Evolutionary conservation across 2,888 invertebrate genomes (phyloP).

Genomic region (Eulithis testata): DNA sequence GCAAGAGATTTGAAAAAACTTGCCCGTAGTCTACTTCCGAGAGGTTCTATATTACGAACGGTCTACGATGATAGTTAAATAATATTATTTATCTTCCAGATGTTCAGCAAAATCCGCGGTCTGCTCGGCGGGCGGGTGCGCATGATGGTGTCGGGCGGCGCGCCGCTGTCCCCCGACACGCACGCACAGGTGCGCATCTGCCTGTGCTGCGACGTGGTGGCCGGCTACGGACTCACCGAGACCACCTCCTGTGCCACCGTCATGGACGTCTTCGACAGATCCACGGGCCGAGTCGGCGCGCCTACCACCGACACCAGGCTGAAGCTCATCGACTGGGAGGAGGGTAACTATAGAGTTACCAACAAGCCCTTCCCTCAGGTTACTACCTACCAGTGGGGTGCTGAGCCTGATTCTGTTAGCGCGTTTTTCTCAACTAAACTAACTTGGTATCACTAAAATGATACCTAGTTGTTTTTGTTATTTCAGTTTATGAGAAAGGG

Average conservation of each 20-base stretch:
- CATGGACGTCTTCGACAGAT: constrained; percentile 87
- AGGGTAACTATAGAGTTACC: constrained; percentile 90
- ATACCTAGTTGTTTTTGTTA: too few relatives aligned
- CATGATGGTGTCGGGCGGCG: constrained; percentile 96
- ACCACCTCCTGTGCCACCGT: constrained; percentile 97
- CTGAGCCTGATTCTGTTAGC: too few relatives aligned
- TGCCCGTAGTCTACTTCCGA: too few relatives aligned
- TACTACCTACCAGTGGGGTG: constrained; percentile 54
- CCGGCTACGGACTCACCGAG: constrained; percentile 99
- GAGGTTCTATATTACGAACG: too few relatives aligned
- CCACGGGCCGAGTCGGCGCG: constrained; percentile 93
- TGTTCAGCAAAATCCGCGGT: constrained; percentile 82
- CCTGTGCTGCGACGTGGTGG: constrained; percentile 94
- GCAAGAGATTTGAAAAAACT: too few relatives aligned
- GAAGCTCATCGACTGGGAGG: constrained; percentile 93
- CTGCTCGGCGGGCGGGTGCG: constrained; percentile 96
- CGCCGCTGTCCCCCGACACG: constrained; percentile 97
- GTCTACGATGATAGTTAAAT: too few relatives aligned
- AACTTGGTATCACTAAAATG: too few relatives aligned
- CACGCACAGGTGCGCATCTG: constrained; percentile 94
- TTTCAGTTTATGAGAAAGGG: too few relatives aligned
- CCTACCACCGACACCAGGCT: constrained; percentile 94
- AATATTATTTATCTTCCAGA: constrained; percentile 43
- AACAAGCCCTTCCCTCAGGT: constrained; percentile 81
- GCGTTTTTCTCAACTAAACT: too few relatives aligned